Evolutionary conservation across 92 coral and sea anemone genomes (phyloP), one percentile per base, ranked within the genome.

Genomic region (Virgularia gustaviana): DNA sequence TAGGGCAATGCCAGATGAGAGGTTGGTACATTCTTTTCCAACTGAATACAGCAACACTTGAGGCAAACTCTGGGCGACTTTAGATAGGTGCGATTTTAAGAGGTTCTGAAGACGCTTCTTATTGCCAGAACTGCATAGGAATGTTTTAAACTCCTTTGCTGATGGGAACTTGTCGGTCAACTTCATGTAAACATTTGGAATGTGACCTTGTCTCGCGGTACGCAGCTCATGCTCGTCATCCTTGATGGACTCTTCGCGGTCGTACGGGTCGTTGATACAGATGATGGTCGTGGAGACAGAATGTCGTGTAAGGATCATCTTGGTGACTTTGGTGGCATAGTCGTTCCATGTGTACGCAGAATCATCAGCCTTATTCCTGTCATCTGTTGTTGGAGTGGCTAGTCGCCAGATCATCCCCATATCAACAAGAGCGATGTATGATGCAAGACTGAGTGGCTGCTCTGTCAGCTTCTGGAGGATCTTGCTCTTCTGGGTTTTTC

Each of bases 361-460:
- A 4, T 55, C 71, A 27, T 64, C 55, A 9, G 8, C 33, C 19
- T 64, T 64, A 2, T 64, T 55, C 43, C 71, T 18, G 15, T 41
- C 71, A 11, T 64, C 71, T 9, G 33, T 28, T 1, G 71, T 64
- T 18, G 71, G 71, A 64, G 53, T n/a, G 11, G 71, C 71, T 4
- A 64, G 71, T 36, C 53, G 71, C 71, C 71, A 64, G 36, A 64
- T 20, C 49, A 64, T 36, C 49, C 71, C 71, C 71, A 38, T 64
- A 15, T 64, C 71, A 64, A 64, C 31, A 18, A 64, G 44, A 24
- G 71, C 44, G 12, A 55, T 64, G 71, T 64, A 64, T 64, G 28
- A 2, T 11, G 24, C 54, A 64, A 8, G 24, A 6, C 25, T 36
- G 23, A 55, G 53, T 3, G 6, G n/a, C 24, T 2, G 37, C 22